Evolutionary conservation across 2,113 vertebrate species (phyloP).

Genomic region (Takifugu bimaculatus): DNA sequence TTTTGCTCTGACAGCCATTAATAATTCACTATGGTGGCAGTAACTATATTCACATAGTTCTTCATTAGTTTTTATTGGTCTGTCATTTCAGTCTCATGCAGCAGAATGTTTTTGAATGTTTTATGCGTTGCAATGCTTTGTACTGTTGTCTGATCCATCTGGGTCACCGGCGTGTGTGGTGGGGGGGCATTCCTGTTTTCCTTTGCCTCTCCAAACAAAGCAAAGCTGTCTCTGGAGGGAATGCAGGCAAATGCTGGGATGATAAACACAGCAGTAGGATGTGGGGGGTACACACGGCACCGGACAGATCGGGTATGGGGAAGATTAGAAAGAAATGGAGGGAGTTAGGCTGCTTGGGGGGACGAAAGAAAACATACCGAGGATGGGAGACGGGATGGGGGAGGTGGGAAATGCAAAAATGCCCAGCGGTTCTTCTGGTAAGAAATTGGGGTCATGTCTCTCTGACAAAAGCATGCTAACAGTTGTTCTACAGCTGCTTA

Average conservation of each 20-base stretch:
- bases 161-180: constrained; percentile 24
- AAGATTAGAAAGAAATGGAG: constrained; percentile 18
- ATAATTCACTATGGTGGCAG: too few relatives aligned
- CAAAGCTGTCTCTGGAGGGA: constrained; percentile 52
- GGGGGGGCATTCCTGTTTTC: constrained; percentile 56
- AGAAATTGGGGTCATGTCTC: constrained; percentile 70
- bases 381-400: constrained; percentile 35
- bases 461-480: constrained; percentile 62
- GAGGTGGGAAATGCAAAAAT: constrained; percentile 30
- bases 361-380: constrained; percentile 72
- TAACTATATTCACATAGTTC: too few relatives aligned
- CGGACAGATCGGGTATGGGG: constrained; percentile 50
- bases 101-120: constrained; percentile 16
- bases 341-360: constrained; percentile 35
- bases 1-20: too few relatives aligned
- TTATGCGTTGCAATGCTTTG: constrained; percentile 29
- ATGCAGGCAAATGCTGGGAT: constrained; percentile 38
- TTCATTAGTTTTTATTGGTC: too few relatives aligned
- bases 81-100: constrained; percentile 12
- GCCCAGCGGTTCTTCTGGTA: constrained; percentile 42
- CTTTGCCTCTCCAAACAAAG: constrained; percentile 69
- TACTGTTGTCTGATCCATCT: constrained; percentile 54
- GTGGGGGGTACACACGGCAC: constrained; percentile 20
- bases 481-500: constrained; percentile 77
- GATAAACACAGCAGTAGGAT: constrained; percentile 61